Base-by-base conservation (phyloP, 2,113 vertebrate genomes). In the Pteruthius melanotis region DNA sequence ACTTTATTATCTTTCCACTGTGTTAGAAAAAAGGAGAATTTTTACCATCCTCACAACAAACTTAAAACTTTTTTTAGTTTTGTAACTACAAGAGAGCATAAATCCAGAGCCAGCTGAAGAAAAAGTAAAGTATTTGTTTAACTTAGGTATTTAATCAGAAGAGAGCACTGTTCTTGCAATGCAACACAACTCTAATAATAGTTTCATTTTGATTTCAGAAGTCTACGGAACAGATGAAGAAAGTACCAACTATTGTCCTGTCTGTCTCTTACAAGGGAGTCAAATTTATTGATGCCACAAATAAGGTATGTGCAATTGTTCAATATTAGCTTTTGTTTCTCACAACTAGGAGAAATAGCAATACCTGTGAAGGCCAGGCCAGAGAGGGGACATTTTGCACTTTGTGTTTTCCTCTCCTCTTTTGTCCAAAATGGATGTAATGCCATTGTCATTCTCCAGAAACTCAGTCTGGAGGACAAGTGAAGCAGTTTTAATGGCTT, bases 171-270 rank as follows among this genome's bases (percentile, higher is more conserved):
- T 64, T 83, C 78, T 90, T 95, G 87, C 83, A 84, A 35, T 27
- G 78, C 75, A 92, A 47, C 76, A 63, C 53, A 74, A 81, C 23
- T 90, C 94, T 97, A 96, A 98, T 83, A 79, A 56, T 68, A 69
- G 94, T 83, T 94, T 97, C 7, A 23, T 90, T 98, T 97, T 97
- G 83, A 72, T 98, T 98, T 91, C 97, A 99, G 99, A 99, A 99
- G 98, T 99, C 99, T 92, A 99, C 99, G 53, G 99, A 99, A 98
- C 99, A 99, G 97, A 99, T 99, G 99, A 99, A 99, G 98, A 99
- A 99, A 93, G 98, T 99, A 59, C 99, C 99, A 79, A 99, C 99
- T 83, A 99, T 99, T 95, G 98, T 99, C 49, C 98, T 99, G 50
- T 99, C 99, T 1, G 99, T 99, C 91, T 99, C 99, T 75, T 99